These are phyloP conservation scores for Gastrophysa polygoni DNA, from an alignment of 2,888 invertebrate species.

Conservation along the genomic window DNA sequence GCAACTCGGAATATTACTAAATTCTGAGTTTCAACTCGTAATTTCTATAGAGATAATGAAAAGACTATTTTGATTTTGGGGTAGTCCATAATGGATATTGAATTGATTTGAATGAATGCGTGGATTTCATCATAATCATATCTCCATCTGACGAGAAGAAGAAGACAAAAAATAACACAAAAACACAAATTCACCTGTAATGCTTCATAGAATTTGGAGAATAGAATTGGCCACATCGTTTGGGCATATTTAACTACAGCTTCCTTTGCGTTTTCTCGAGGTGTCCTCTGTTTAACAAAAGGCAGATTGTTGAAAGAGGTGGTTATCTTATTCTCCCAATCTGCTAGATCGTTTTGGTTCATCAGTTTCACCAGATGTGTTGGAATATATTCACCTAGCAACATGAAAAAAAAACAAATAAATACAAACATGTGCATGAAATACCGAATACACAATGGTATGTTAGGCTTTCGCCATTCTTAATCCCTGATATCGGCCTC, in stretches of 20 bases:
- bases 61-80: slow-evolving; percentile 43
- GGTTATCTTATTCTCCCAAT: slow-evolving; percentile 75
- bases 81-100: not conserved
- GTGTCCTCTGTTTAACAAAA: slow-evolving; percentile 71
- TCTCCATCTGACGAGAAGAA: no score
- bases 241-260: slow-evolving; percentile 89
- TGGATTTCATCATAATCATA: no score
- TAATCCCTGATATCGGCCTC: no score
- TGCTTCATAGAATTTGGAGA: slow-evolving; percentile 93
- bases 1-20: no score
- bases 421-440: no score
- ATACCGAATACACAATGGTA: no score
- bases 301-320: slow-evolving; percentile 75
- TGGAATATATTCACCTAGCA: slow-evolving; percentile 74
- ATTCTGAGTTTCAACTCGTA: no score
- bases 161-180: no score
- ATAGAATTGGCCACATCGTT: slow-evolving; percentile 91
- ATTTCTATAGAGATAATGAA: no score
- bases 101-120: not conserved
- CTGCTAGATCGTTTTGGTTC: slow-evolving; percentile 57
- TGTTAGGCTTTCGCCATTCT: no score
- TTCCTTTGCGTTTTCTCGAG: slow-evolving; percentile 77
- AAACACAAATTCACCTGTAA: slow-evolving; percentile 43
- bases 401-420: no score
- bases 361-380: slow-evolving; percentile 67